Conservation (phyloP, 1,140 invertebrate species). For the Drosophila sulfurigaster region DNA sequence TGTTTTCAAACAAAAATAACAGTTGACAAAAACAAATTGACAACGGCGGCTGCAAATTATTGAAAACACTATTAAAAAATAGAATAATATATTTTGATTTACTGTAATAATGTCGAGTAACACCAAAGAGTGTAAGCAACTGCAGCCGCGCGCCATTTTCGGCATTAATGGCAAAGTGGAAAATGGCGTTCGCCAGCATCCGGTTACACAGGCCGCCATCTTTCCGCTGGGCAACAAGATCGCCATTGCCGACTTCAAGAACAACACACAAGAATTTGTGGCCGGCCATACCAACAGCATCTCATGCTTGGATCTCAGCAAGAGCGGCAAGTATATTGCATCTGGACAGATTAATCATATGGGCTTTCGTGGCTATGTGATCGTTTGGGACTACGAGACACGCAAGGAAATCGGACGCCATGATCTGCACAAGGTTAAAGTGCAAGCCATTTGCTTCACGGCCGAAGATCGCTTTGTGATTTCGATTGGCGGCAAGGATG, state of each 20-base stretch:
- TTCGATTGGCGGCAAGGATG: slow-evolving; percentile 95
- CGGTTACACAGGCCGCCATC: slow-evolving; percentile 90
- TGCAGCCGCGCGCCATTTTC: slow-evolving; percentile 89
- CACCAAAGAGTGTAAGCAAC: slow-evolving; percentile 70
- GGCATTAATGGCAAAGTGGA: slow-evolving; percentile 90
- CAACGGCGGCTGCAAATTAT: slow-evolving; percentile 3
- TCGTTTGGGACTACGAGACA: slow-evolving; percentile 93
- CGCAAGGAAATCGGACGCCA: slow-evolving; percentile 88
- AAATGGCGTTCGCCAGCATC: slow-evolving; percentile 91
- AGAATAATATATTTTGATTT: slow-evolving; percentile 44
- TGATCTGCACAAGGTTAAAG: slow-evolving; percentile 93
- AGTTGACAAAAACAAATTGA: slow-evolving; percentile 34
- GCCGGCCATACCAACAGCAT: slow-evolving; percentile 94
- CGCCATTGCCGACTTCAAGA: slow-evolving; percentile 90
- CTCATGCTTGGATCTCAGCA: slow-evolving; percentile 92
- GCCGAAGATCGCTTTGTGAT: slow-evolving; percentile 92
- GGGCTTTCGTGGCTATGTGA: slow-evolving; percentile 94
- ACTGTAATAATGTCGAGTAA: slow-evolving; percentile 23
- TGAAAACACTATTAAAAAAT: slow-evolving; percentile 11
- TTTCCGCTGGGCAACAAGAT: slow-evolving; percentile 95
- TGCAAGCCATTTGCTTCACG: slow-evolving; percentile 93
- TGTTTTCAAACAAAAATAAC: slow-evolving; percentile 60
- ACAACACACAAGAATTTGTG: slow-evolving; percentile 91
- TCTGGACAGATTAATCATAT: slow-evolving; percentile 96
- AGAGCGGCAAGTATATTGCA: slow-evolving; percentile 91